Evolutionary conservation across 2,113 vertebrate genomes (phyloP), one percentile per base, ranked within the genome.

Genomic region (Xiphophorus hellerii): DNA sequence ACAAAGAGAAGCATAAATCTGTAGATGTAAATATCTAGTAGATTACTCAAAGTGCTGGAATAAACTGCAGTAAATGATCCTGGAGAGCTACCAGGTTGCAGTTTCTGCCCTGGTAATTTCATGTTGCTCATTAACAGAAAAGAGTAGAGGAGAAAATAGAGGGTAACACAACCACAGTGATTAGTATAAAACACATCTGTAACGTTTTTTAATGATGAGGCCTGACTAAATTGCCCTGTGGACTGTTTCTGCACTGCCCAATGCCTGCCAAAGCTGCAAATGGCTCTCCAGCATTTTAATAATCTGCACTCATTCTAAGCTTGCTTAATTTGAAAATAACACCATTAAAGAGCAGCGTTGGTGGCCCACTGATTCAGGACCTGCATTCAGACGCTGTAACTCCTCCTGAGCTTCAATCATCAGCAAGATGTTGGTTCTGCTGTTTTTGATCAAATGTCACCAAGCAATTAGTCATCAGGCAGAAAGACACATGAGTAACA

Each of bases 171-270:
- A 80, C 65, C 80, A 44, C 74, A 60, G 64, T 64, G 81, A 87
- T 92, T 86, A 76, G 84, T 62, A 80, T 67, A 62, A 81, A 90
- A 80, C 83, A 89, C 91, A 87, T 91, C 81, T 90, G 86, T 77
- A 84, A 66, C 48, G 35, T 77, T 82, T 48, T 84, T 78, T 87
- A 77, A 87, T 90, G 80, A 76, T 61, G 60, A 12, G 63, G 35
- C 44, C 81, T 70, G 27, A 82, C 69, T 78, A 81, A 86, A 83
- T 87, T 74, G 72, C 78, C 74, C 69, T 75, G 71, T 80, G 83
- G 51, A 84, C 88, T 91, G 86, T 92, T 90, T 86, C 74, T 78
- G 73, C 61, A 28, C 66, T 35, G 51, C 30, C 71, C 25, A 13
- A 51, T 0, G 72, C 15, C 65, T 84, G 91, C 91, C 87, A 92